phyloP scores from a whole-genome alignment of 2,888 invertebrate genomes.

The Lasioglossum vierecki region DNA sequence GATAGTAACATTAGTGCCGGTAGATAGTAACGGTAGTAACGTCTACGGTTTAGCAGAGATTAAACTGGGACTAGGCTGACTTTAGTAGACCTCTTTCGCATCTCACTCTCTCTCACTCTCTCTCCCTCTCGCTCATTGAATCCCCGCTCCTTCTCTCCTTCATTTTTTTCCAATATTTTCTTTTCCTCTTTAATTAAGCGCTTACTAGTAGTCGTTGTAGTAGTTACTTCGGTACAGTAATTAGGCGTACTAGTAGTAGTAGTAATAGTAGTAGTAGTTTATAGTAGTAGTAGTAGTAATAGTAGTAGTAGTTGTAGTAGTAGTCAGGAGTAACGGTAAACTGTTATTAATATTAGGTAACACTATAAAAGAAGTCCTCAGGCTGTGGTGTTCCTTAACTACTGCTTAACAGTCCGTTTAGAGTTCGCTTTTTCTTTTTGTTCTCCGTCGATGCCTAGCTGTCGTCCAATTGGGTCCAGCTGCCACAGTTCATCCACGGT shows the following conservation, averaged over 20 bases:
- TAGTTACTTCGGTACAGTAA: slow-evolving; percentile 61
- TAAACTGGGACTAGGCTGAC: slow-evolving; percentile 60
- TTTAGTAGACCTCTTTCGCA: slow-evolving; percentile 42
- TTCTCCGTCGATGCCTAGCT: background rate
- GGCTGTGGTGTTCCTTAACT: slow-evolving; percentile 34
- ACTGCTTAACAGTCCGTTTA: slow-evolving; percentile 22
- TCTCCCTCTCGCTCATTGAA: background rate
- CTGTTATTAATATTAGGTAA: slow-evolving; percentile 62
- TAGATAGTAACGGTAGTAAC: slow-evolving; percentile 56
- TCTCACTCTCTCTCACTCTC: background rate
- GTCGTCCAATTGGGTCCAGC: background rate
- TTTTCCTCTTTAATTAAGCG: slow-evolving; percentile 55
- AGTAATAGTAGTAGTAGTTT: slow-evolving; percentile 53
- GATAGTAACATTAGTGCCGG: slow-evolving; percentile 56
- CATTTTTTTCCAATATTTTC: background rate
- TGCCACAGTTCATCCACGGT: slow-evolving; percentile 16
- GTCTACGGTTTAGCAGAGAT: slow-evolving; percentile 60
- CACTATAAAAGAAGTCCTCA: slow-evolving; percentile 62
- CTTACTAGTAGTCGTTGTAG: slow-evolving; percentile 69
- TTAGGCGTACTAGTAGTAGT: slow-evolving; percentile 63
- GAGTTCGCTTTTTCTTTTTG: slow-evolving; percentile 6
- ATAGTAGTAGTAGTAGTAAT: slow-evolving; percentile 32
- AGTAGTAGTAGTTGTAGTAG: slow-evolving; percentile 63
- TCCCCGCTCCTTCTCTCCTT: background rate
- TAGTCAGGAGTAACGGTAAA: slow-evolving; percentile 63